phyloP scores from a whole-genome alignment of 1,140 invertebrate genomes.

The Eueides isabella region DNA sequence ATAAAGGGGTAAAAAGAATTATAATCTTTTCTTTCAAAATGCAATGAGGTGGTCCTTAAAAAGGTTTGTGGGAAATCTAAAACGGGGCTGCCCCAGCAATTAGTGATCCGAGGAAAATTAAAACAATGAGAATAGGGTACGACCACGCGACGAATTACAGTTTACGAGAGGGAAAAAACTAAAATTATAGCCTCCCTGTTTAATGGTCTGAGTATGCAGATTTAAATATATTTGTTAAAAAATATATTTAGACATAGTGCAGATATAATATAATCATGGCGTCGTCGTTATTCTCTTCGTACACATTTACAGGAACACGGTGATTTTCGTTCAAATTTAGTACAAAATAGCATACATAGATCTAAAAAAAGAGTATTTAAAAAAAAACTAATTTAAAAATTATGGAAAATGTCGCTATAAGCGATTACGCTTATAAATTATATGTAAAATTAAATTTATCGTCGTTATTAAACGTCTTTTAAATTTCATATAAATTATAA shows the following conservation, averaged over 20 bases:
- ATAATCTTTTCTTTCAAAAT: slow-evolving; percentile 82
- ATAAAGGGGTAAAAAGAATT: slow-evolving; percentile 71
- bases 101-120: slow-evolving; percentile 76
- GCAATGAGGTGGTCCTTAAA: slow-evolving; percentile 80
- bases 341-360: too few species aligned
- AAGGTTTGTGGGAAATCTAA: slow-evolving; percentile 76
- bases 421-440: too few species aligned
- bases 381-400: too few species aligned
- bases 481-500: not conserved
- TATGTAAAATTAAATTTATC: too few species aligned
- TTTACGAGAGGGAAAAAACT: slow-evolving; percentile 22
- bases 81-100: slow-evolving; percentile 73
- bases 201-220: not conserved
- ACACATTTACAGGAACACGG: too few species aligned
- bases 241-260: not conserved
- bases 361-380: too few species aligned
- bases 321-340: too few species aligned
- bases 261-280: not conserved
- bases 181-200: slow-evolving; percentile 10
- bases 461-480: too few species aligned
- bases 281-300: too few species aligned
- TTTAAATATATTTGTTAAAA: not conserved
- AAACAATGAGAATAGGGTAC: slow-evolving; percentile 71
- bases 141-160: slow-evolving; percentile 61
- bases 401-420: too few species aligned